A percentile compares a stretch with the other conserved stretches of the same genome.
Evolutionary conservation across 2,797 vertebrate genomes (phyloP).

Genomic region (Chiloscyllium punctatum): DNA sequence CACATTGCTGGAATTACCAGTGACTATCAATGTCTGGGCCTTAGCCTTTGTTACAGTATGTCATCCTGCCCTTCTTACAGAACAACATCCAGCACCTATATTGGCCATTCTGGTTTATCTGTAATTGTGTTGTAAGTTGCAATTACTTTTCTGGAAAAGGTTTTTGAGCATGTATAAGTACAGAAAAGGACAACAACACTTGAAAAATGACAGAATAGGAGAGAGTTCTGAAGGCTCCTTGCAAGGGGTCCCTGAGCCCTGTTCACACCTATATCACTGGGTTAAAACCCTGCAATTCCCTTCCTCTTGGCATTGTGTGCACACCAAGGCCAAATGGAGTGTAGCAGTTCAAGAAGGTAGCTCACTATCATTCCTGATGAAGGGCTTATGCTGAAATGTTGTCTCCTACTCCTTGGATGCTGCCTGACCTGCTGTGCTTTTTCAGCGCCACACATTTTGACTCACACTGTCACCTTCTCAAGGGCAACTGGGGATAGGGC

Average conservation of each 20-base stretch:
- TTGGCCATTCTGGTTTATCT: neutral
- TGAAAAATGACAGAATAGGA: neutral
- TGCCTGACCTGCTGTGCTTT: too few relatives aligned
- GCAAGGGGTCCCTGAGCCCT: neutral
- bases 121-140: neutral
- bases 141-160: neutral
- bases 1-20: neutral
- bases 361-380: too few relatives aligned
- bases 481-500: too few relatives aligned
- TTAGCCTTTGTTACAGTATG: neutral
- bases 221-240: neutral
- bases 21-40: neutral
- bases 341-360: too few relatives aligned
- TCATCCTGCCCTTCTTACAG: neutral
- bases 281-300: too few relatives aligned
- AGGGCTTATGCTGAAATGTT: too few relatives aligned
- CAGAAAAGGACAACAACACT: neutral
- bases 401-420: too few relatives aligned
- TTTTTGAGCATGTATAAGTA: neutral
- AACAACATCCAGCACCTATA: neutral
- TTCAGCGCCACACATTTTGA: too few relatives aligned
- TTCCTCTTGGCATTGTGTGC: too few relatives aligned
- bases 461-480: too few relatives aligned
- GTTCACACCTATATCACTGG: neutral
- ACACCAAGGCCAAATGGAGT: too few relatives aligned